A percentile compares a stretch with the other conserved stretches of the same genome.
phyloP scores from a whole-genome alignment of 2,113 vertebrate genomes.

The Chascanopsetta lugubris region DNA sequence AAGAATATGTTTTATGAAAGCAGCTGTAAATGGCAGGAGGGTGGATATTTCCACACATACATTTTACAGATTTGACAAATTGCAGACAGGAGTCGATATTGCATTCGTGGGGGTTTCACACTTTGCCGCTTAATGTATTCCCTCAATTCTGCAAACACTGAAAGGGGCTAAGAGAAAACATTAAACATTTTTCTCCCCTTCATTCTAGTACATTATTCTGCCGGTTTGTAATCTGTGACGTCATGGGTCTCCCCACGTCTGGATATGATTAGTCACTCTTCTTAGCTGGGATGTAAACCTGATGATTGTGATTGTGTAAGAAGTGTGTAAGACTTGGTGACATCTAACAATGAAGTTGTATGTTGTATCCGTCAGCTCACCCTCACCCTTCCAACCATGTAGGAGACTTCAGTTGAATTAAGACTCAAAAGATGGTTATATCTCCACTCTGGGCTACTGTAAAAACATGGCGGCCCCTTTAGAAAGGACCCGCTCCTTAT shows the following conservation, averaged over 20 bases:
- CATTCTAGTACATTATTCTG: slow-evolving; percentile 39
- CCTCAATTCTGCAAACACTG: slow-evolving; percentile 58
- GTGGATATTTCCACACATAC: slow-evolving; percentile 70
- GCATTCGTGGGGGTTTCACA: slow-evolving; percentile 65
- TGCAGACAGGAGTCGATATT: slow-evolving; percentile 64
- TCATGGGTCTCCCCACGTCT: slow-evolving; percentile 12
- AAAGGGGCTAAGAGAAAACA: slow-evolving; percentile 48
- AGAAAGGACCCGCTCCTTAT: too few relatives aligned
- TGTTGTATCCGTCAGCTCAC: too few relatives aligned
- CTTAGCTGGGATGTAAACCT: neutral
- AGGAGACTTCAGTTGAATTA: too few relatives aligned
- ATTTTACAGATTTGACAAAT: slow-evolving; percentile 79
- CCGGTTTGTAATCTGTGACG: slow-evolving; percentile 28
- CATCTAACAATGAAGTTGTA: too few relatives aligned
- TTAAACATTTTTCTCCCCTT: slow-evolving; percentile 37
- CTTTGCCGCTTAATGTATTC: slow-evolving; percentile 64
- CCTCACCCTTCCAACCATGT: too few relatives aligned
- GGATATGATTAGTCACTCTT: slow-evolving; percentile 11
- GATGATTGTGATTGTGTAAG: too few relatives aligned
- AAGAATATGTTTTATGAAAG: slow-evolving; percentile 82
- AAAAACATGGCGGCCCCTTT: too few relatives aligned
- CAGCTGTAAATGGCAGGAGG: slow-evolving; percentile 63
- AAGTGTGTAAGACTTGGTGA: too few relatives aligned
- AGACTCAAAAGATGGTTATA: too few relatives aligned
- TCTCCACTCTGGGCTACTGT: too few relatives aligned